Base-by-base conservation (phyloP, 2,113 vertebrate species). In the Otolemur garnettii region DNA sequence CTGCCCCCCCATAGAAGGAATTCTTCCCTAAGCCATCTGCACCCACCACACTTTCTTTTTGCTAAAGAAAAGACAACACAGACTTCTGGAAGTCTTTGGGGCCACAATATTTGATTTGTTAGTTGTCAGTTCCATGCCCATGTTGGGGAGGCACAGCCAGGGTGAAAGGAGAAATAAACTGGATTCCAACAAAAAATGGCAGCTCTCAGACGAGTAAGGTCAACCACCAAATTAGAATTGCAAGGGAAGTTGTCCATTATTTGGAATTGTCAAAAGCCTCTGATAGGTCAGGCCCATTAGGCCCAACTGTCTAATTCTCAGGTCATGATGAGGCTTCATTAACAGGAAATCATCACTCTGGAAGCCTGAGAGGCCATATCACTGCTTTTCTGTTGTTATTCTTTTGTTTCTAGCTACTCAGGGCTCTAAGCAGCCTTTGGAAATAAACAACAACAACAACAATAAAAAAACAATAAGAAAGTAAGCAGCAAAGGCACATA, bases 371-470 rank as follows among this genome's bases (percentile, higher is more conserved):
- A 89, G 33, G 26, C 13, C 21, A 4, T 26, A 28, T 1, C 12
- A 13, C 14, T n/a, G 4, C 15, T 90, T 62, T 81, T 74, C 38
- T 69, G 30, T 42, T 38, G 62, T 74, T 66, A 68, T 28, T 82
- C 69, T 66, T 30, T 66, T 77, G n/a, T 77, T 12, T 57, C 18
- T 74, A 57, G 33, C 19, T 72, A 50, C 55, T 24, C 45, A 74
- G 79, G 57, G 4, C 38, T 69, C 62, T 55, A 75, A 57, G 45
- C 8, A 18, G 64, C 77, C 69, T 93, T 71, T 86, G 75, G 78
- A 94, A 80, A 62, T 75, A 94, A 85, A 79, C 75, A 90, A 75
- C 42, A 45, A 50, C 45, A 50, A 50, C 45, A 62, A 79, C 71
- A 64, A n/a, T n/a, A n/a, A n/a, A 38, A 62, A 72, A 38, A 12